Evolutionary conservation across 2,113 vertebrate species (phyloP).

Genomic region (Gobiocypris rarus): DNA sequence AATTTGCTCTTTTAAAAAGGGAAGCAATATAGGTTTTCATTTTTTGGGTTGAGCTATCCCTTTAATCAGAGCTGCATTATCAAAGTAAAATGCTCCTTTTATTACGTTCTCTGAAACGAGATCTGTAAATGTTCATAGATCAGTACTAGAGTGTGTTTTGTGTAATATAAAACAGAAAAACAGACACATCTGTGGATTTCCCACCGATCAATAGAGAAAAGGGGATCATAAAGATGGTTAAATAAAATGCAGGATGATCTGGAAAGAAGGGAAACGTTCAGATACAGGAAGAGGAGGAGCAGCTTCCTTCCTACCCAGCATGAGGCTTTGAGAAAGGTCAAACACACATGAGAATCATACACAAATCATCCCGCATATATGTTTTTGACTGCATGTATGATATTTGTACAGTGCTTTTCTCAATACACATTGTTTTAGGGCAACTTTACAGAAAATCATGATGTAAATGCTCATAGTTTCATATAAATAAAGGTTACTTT

Average conservation of each 20-base stretch:
- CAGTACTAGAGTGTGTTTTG: background rate
- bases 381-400: background rate
- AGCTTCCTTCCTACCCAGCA: background rate
- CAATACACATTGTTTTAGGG: background rate
- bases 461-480: background rate
- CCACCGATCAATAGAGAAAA: background rate
- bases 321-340: background rate
- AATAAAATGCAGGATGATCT: background rate
- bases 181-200: background rate
- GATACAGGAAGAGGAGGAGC: background rate
- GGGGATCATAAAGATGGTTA: background rate
- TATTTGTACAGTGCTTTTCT: background rate
- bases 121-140: background rate
- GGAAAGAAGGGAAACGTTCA: background rate
- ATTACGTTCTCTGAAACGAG: background rate
- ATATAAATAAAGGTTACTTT: too few relatives aligned
- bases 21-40: background rate
- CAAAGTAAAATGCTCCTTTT: background rate
- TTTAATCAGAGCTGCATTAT: constrained; percentile 1
- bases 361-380: background rate
- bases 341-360: background rate
- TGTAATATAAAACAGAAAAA: background rate
- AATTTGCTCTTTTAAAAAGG: background rate
- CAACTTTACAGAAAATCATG: background rate
- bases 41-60: too few relatives aligned